phyloP scores from a whole-genome alignment of 2,797 vertebrate genomes.

The Platyrinchus mystaceus region DNA sequence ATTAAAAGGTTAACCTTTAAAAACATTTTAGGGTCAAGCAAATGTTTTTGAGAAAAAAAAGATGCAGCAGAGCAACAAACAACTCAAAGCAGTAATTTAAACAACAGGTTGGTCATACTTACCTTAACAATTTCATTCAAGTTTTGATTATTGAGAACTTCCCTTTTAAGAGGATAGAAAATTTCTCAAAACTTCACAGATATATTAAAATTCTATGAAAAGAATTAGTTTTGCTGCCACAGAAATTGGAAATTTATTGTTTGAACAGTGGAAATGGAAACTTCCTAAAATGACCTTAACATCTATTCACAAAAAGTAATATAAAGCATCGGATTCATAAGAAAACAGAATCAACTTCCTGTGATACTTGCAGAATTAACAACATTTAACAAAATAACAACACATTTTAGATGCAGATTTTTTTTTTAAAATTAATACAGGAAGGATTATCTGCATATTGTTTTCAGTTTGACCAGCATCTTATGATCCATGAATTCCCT shows the following conservation, averaged over 20 bases:
- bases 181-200: not conserved
- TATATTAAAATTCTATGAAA: not conserved
- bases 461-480: not conserved
- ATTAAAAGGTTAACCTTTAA: not conserved
- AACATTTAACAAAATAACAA: not conserved
- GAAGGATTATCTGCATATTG: not conserved
- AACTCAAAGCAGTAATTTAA: not conserved
- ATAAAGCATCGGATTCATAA: not conserved
- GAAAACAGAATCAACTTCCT: not conserved
- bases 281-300: not conserved
- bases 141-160: not conserved
- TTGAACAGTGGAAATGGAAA: conserved; percentile 16
- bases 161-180: not conserved
- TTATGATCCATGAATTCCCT: not conserved
- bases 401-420: not conserved
- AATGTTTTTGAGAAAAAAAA: not conserved
- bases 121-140: not conserved
- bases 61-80: not conserved
- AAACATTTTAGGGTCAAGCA: not conserved
- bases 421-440: not conserved
- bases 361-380: not conserved
- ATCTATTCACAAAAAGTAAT: conserved; percentile 64
- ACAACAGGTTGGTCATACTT: not conserved
- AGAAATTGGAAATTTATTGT: conserved; percentile 43
- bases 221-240: conserved; percentile 19